Base-by-base conservation (phyloP, 2,113 vertebrate genomes). In the Myrmecophaga tridactyla region DNA sequence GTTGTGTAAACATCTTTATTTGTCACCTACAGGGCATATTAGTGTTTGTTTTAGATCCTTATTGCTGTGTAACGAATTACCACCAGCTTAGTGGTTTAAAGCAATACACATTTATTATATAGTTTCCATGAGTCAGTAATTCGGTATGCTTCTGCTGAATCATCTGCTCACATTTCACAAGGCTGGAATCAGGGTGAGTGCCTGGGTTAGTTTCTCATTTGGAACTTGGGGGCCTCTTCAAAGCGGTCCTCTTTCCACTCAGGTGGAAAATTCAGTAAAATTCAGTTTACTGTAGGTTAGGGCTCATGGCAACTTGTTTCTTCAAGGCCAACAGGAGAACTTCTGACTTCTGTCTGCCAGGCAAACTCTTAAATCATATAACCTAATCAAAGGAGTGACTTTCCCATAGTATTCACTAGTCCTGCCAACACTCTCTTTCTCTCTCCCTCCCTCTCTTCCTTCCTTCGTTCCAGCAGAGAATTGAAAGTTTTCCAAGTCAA, bases 1-100 rank as follows among this genome's bases (percentile, higher is more conserved):
- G 10, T 73, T 48, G 41, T 73, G 63, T 82, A 90, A 88, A 92
- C 34, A 81, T 41, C 31, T 86, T 72, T 41, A 48, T 87, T 43
- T 90, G 21, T 76, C 75, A 62, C 41, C 23, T 77, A 76, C 34
- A 95, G 94, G 86, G 86, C 86, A 86, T 90, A 67, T 89, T 88
- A 65, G 34, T 27, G 25, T 78, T 67, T 88, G 6, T 75, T 39
- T 73, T 80, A 41, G 43, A 85, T 76, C 84, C 39, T 53, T 85
- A 48, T 65, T 92, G 67, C 11, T 15, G 0, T 29, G 10, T 76
- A 76, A 85, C 48, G 46, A 69, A 41, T 72, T 67, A 46, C 36
- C 7, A 39, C 15, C 85, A 6, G 11, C 4, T 36, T 80, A 63
- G 10, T 27, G 72, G 7, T 5, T 72, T 75, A 41, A 81, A 76